Conservation (phyloP, 2,113 vertebrate species). For the Syngnathoides biaculeatus region DNA sequence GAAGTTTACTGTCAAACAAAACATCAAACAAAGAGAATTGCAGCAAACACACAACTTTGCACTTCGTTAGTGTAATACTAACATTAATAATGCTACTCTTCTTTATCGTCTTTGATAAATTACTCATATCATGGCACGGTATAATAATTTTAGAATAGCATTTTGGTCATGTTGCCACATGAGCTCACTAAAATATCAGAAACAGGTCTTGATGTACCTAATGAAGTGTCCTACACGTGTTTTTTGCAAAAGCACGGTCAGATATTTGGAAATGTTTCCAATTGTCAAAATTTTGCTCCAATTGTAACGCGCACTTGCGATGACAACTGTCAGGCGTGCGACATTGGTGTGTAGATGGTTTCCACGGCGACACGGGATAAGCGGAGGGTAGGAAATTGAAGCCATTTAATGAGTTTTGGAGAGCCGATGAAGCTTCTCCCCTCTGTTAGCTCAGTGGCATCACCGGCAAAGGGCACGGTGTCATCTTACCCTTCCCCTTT, state of each 20-base stretch:
- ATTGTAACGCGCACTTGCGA: neutral
- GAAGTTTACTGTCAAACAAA: too few relatives aligned
- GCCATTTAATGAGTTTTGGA: neutral
- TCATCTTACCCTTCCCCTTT: slow-evolving; percentile 68
- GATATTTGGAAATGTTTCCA: neutral
- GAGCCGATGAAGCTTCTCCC: neutral
- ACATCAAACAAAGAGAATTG: too few relatives aligned
- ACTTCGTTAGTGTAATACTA: too few relatives aligned
- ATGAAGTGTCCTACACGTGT: neutral
- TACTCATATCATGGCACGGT: neutral
- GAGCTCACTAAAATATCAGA: too few relatives aligned
- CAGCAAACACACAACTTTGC: too few relatives aligned
- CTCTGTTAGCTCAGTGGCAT: slow-evolving; percentile 55
- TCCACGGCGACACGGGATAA: neutral
- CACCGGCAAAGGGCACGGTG: slow-evolving; percentile 58
- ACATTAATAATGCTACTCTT: too few relatives aligned
- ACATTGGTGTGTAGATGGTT: neutral
- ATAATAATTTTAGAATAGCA: too few relatives aligned
- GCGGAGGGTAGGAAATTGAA: neutral
- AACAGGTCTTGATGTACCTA: neutral
- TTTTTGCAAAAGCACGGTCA: neutral
- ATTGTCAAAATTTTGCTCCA: neutral
- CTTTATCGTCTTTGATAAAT: neutral
- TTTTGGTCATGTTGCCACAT: too few relatives aligned
- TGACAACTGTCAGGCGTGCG: neutral